Evolutionary conservation across 2,797 vertebrate species (phyloP), one percentile per base, ranked within the genome.

Genomic region (Ciconia nigra): DNA sequence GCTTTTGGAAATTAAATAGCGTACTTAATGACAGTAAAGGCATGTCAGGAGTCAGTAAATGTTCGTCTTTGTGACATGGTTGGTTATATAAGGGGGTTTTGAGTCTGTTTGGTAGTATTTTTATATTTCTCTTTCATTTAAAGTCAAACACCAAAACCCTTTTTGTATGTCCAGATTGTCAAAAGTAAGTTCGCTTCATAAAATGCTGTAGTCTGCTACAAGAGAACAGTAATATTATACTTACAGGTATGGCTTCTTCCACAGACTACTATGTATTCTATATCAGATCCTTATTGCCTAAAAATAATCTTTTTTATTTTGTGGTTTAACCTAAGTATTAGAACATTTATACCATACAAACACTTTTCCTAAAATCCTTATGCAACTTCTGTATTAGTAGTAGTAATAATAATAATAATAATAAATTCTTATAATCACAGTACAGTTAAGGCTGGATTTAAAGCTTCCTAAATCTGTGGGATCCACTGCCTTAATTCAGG

Each of bases 51-150:
- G 13, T 79, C 63, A 20, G 25, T 77, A 65, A 85, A 29, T 49
- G 11, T 61, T 72, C 0, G 0, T 47, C 7, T 77, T 57, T 88
- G 16, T 87, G 78, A 28, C 5, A 1, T 69, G 13, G 24, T 61
- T 33, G 37, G 2, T 76, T 59, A 19, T 29, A 6, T 59, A 41
- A 52, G 10, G 26, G 15, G 1, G 0, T 37, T 83, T 67, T 71
- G 3, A 70, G 31, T 78, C 35, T 84, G 17, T 51, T 15, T 77
- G 17, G 12, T 28, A 28, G 17, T 28, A 46, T 58, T 87, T 74
- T 57, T 55, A 13, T 47, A 39, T 59, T 85, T 71, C 28, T 69
- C 15, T 59, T 79, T 65, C 10, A 22, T 58, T 89, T 52, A 29
- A 52, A 91, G 80, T 29, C 2, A 25, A 83, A 37, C 26, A 10